Evolutionary conservation across 2,888 invertebrate species (phyloP).

Genomic region (Xylota segnis): DNA sequence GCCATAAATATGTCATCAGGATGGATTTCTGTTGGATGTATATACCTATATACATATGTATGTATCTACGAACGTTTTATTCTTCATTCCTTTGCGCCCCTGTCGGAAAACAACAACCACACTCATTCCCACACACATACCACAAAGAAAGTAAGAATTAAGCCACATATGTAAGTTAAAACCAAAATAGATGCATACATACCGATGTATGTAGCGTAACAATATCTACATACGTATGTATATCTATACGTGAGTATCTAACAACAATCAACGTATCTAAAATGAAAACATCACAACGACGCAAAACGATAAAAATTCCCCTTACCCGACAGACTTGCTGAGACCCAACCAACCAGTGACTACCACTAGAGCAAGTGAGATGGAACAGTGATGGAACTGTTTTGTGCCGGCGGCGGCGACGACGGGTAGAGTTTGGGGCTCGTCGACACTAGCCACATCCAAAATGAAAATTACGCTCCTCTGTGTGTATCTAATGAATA

Average conservation of each 20-base stretch:
- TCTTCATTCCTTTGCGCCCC: not conserved
- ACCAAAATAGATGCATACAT: not conserved
- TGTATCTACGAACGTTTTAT: slow-evolving; percentile 27
- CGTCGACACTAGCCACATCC: slow-evolving; percentile 46
- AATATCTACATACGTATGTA: not conserved
- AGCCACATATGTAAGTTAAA: not conserved
- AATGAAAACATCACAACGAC: slow-evolving; percentile 59
- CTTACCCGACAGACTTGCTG: slow-evolving; percentile 7
- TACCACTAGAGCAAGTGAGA: slow-evolving; percentile 36
- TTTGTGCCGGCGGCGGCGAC: slow-evolving; percentile 30
- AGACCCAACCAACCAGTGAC: not conserved
- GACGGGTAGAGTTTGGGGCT: slow-evolving; percentile 53
- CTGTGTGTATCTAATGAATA: slow-evolving; percentile 37
- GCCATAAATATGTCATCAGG: slow-evolving; percentile 70
- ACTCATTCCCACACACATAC: slow-evolving; percentile 4
- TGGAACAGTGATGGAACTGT: slow-evolving; percentile 25
- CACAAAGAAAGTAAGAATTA: slow-evolving; percentile 17
- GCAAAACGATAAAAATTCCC: slow-evolving; percentile 64
- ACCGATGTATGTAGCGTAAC: not conserved
- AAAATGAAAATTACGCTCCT: slow-evolving; percentile 9
- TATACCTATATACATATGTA: slow-evolving; percentile 2
- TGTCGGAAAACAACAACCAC: not conserved
- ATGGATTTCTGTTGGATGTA: slow-evolving; percentile 34
- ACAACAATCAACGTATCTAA: slow-evolving; percentile 24
- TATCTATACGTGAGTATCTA: not conserved